Evolutionary conservation across 1,140 invertebrate genomes (phyloP), one percentile per base, ranked within the genome.

Genomic region (Drosophila arizonae): DNA sequence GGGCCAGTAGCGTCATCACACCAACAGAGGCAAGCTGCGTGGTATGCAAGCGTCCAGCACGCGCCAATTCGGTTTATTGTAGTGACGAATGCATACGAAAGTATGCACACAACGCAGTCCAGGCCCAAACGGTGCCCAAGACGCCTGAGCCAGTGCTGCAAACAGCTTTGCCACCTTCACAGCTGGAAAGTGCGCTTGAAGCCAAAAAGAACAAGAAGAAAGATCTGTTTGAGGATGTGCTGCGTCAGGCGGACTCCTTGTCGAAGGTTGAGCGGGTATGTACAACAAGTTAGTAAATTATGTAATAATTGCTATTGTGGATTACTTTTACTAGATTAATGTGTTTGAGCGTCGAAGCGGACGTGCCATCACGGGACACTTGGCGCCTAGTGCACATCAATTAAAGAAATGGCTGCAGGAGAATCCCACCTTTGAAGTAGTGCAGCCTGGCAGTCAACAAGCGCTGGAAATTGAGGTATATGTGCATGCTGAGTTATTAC

Each of bases 381-480:
- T 95, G 86, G 97, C 97, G 51, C 97, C 97, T 4, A 95, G 95
- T 15, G 94, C 95, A 21, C 93, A 94, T 26, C 96, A 96, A 90
- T 92, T 98, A 8, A 95, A 95, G 85, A 93, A 94, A 9, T 98
- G 97, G 97, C 92, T 99, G 6, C 95, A 96, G 89, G 95, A 96
- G 66, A 95, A 98, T 94, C 97, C 97, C 13, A 95, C 95, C 0
- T 98, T 94, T 92, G 96, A 97, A 92, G 95, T 97, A 1, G 93
- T 97, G 1, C 93, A 94, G 65, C 94, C 96, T 0, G 75, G 94
- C 46, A 94, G 90, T 80, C 84, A 81, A 33, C 93, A 81, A 86
- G 92, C 91, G 51, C 75, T 84, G 81, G 93, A 92, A 73, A 80
- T 93, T 45, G 92, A 91, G 60, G 92, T 92, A 60, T 91, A 33